phyloP scores from a whole-genome alignment of 2,888 invertebrate species.

The Ophioninae sp. region DNA sequence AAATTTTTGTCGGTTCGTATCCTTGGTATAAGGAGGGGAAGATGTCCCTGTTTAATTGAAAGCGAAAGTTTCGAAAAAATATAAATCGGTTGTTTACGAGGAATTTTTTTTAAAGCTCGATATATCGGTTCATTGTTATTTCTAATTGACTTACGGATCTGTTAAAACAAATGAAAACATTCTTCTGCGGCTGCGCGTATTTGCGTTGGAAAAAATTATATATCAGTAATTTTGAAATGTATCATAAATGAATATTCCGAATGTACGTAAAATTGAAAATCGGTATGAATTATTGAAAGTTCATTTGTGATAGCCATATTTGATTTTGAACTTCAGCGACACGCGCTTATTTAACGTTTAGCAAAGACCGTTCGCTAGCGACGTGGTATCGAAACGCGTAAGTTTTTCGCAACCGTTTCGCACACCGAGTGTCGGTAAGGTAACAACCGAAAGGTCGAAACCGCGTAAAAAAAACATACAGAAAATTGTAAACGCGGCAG shows the following conservation, averaged over 20 bases:
- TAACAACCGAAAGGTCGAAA: neutral
- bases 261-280: neutral
- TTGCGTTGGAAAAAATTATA: no score
- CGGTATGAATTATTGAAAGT: neutral
- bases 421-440: slow-evolving; percentile 19
- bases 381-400: neutral
- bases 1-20: neutral
- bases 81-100: no score
- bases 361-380: slow-evolving; percentile 31
- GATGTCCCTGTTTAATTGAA: neutral
- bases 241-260: neutral
- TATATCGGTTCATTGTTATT: no score
- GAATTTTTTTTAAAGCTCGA: no score
- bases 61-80: neutral
- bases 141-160: no score
- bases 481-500: slow-evolving; percentile 27
- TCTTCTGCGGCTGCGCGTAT: no score
- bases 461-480: neutral
- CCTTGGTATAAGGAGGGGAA: neutral
- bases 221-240: no score
- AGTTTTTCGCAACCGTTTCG: slow-evolving; percentile 3
- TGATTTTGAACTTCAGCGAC: neutral
- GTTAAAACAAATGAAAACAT: no score
- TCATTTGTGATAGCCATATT: neutral
- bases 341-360: neutral